A percentile compares a stretch with the other conserved stretches of the same genome.
phyloP scores from a whole-genome alignment of 2,113 vertebrate species.

The Anthoscopus minutus region DNA sequence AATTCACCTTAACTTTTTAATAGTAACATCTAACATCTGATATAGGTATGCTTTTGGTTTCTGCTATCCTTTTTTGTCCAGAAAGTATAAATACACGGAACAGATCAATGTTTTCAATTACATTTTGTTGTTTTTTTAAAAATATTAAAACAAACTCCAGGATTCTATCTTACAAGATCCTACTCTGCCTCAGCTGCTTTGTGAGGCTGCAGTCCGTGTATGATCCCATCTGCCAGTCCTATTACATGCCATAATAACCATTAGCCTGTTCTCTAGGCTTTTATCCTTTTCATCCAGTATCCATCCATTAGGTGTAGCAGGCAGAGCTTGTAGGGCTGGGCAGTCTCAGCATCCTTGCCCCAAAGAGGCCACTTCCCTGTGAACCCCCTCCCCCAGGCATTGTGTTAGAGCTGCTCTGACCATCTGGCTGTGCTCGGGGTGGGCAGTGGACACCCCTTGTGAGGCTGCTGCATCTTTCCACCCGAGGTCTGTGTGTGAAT shows the following conservation, averaged over 20 bases:
- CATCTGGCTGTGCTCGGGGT: background rate
- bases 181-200: background rate
- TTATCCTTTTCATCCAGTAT: background rate
- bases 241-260: background rate
- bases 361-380: background rate
- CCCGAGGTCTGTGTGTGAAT: background rate
- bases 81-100: background rate
- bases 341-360: background rate
- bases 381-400: background rate
- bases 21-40: background rate
- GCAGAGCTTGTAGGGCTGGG: background rate
- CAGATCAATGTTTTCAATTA: background rate
- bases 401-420: background rate
- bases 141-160: background rate
- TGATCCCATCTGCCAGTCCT: background rate
- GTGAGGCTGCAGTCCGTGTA: background rate
- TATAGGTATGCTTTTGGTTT: background rate
- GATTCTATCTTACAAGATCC: background rate
- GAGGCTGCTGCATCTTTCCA: background rate
- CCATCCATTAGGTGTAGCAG: background rate
- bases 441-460: background rate
- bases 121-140: background rate
- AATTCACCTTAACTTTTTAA: background rate
- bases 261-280: background rate
- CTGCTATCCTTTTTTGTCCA: background rate